Evolutionary conservation across 2,797 vertebrate genomes (phyloP), one percentile per base, ranked within the genome.

Genomic region (Neosilurus mollespiculum): DNA sequence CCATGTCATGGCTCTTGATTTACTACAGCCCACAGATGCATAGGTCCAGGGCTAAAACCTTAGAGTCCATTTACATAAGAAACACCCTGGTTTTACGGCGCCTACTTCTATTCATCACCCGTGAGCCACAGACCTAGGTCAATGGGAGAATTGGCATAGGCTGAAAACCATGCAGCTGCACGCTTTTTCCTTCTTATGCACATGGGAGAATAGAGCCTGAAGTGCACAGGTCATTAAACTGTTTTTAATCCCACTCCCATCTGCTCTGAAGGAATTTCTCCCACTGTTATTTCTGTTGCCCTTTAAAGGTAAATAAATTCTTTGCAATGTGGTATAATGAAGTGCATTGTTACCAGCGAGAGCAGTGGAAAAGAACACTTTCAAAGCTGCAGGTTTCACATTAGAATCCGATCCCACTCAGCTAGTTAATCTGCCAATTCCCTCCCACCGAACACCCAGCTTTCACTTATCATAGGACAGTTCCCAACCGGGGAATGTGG

Each of bases 241-340:
- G 66, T 10, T 73, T 54, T 54, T 18, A 73, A 26, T 73, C n/a
- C 24, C n/a, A 54, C 8, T 30, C 18, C 72, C 72, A 75, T 26
- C 72, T 34, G 26, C 26, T 58, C 26, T 58, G 26, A 34, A 75
- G 26, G 26, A 58, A 59, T 76, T 59, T 37, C 30, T 76, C 54
- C 4, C 26, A 37, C 26, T 53, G 34, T 76, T 59, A 76, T 59
- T 59, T 59, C 11, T 58, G 53, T 14, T 76, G 54, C 26, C 53
- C 26, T 24, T 75, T 58, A 75, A 30, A 58, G 72, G 24, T 58
- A 75, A 75, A 58, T 22, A 34, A 30, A 75, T 34, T 75, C n/a
- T 75, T 58, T 75, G 72, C 72, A 75, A 10, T 11, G 26, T 22
- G 72, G 26, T 18, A 37, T 12, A 75, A 34, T 22, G 54, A 58